A percentile compares a stretch with the other conserved stretches of the same genome.
These are phyloP conservation scores for Platycheirus albimanus DNA, from an alignment of 2,888 invertebrate genomes.

Conservation along the genomic window DNA sequence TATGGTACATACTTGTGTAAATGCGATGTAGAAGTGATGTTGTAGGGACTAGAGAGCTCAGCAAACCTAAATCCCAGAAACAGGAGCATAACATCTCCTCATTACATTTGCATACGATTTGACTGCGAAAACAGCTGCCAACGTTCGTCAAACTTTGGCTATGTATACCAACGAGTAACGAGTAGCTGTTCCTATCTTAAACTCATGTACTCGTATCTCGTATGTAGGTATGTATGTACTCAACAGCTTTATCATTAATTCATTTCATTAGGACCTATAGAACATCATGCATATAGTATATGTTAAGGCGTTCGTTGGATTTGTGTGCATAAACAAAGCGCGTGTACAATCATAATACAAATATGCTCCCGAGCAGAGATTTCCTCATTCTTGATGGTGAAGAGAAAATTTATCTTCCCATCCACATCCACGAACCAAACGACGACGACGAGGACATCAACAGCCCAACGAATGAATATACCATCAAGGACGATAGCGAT, in stretches of 20 bases:
- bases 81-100: constrained; percentile 67
- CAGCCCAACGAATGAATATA: background rate
- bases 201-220: too few relatives aligned
- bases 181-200: constrained; percentile 11
- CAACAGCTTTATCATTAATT: constrained; percentile 72
- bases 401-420: constrained; percentile 57
- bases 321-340: constrained; percentile 24
- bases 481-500: background rate
- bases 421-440: too few relatives aligned
- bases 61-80: constrained; percentile 3
- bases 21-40: constrained; percentile 9
- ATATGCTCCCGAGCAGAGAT: constrained; percentile 59
- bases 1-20: background rate
- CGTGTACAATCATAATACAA: constrained; percentile 62
- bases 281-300: background rate
- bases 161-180: constrained; percentile 17
- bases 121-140: constrained; percentile 59
- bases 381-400: constrained; percentile 16
- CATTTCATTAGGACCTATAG: constrained; percentile 57
- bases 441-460: constrained; percentile 14
- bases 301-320: constrained; percentile 14
- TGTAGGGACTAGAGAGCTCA: constrained; percentile 8
- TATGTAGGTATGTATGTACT: too few relatives aligned
- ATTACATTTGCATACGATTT: constrained; percentile 74
- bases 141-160: constrained; percentile 33